These are phyloP conservation scores for Platorchestia sp. DNA, from an alignment of 1,140 invertebrate genomes.

Conservation along the genomic window DNA sequence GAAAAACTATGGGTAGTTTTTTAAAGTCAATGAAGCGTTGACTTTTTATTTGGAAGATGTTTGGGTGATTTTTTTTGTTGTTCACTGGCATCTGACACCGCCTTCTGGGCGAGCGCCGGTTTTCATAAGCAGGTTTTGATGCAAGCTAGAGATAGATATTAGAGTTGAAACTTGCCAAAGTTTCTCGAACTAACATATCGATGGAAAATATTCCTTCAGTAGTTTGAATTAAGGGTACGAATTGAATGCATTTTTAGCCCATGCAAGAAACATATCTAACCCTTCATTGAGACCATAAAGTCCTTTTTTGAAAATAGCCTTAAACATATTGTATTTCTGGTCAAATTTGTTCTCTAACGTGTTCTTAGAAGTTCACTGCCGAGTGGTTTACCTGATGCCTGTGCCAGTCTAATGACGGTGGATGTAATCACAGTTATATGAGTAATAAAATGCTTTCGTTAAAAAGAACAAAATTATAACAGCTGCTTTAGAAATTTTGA, in stretches of 20 bases:
- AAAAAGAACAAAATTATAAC: background rate
- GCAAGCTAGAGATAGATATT: background rate
- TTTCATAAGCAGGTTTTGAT: background rate
- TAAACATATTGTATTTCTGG: too few species aligned
- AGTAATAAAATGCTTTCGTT: too few species aligned
- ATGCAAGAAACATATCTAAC: too few species aligned
- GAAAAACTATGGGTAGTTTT: background rate
- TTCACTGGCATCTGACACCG: background rate
- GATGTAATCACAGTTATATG: too few species aligned
- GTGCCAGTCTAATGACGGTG: too few species aligned
- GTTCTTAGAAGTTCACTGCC: background rate
- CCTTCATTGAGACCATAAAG: too few species aligned
- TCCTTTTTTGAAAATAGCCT: too few species aligned
- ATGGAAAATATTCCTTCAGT: background rate
- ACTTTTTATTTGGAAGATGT: background rate
- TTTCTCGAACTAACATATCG: background rate
- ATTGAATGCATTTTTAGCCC: too few species aligned
- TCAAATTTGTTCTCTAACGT: background rate
- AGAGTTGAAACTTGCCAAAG: background rate
- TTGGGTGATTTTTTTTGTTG: background rate
- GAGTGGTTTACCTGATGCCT: too few species aligned
- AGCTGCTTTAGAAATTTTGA: background rate
- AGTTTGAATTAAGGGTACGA: too few species aligned
- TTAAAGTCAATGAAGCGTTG: background rate
- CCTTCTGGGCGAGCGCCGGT: background rate